Base-by-base conservation (phyloP, 2,888 invertebrate genomes). In the Dryobotodes eremita region DNA sequence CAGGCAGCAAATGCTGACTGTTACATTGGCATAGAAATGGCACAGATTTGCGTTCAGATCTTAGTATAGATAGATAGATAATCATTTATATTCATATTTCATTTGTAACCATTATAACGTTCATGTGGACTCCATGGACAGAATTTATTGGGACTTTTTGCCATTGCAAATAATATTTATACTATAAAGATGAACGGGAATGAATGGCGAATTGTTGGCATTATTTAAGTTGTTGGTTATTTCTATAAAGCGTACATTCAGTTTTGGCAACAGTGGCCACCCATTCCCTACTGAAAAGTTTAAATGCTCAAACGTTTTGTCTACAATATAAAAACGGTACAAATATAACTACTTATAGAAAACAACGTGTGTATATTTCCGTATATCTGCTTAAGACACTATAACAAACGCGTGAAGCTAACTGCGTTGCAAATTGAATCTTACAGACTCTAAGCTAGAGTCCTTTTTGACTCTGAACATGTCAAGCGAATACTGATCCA, bases 361-460 rank as follows among this genome's bases (percentile, higher is more conserved):
- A 86, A 79, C 79, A 89, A 89, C 89, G 61, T 79, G 82, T 89
- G 89, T 89, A 89, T 90, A 89, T 79, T 80, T 80, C 70, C 77
- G 79, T 86, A 89, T 85, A 85, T 73, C 65, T 75, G 81, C 55
- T 75, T 80, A 88, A 87, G 85, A 88, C 88, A 88, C 79, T 84
- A 82, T 80, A 81, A 77, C 79, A 79, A 83, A 80, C 62, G 81
- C 81, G 62, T 81, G 64, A 85, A 86, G 84, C 84, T 57, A 79
- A 86, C 75, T 84, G 83, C 71, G 83, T 84, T 59, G 87, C 73
- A 82, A 82, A 78, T 78, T 84, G 87, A 87, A 79, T 84, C 88
- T 88, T 88, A 86, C 17, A 87, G 87, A 88, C 71, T 66, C 81
- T 17, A 59, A 77, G 84, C 89, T 81, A 78, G 78, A 86, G 89